phyloP scores from a whole-genome alignment of 2,113 vertebrate species.

The Ammospiza nelsoni region DNA sequence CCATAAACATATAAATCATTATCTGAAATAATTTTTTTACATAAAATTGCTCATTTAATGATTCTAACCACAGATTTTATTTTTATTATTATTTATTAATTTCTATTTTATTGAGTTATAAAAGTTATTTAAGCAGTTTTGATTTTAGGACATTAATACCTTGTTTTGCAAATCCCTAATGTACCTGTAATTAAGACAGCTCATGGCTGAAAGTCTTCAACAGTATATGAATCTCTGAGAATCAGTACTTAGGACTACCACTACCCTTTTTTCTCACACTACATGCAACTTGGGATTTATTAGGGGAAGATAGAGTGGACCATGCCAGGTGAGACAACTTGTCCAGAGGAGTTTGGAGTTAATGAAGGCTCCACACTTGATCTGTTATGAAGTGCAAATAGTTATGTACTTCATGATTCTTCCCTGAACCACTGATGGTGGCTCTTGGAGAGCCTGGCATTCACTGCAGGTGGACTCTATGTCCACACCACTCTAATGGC shows the following conservation, averaged over 20 bases:
- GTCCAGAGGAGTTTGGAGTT: background rate
- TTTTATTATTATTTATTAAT: background rate
- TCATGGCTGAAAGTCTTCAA: background rate
- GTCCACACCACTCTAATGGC: rapidly evolving
- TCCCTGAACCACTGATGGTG: background rate
- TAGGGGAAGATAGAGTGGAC: background rate
- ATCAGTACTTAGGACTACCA: background rate
- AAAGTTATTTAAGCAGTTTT: background rate
- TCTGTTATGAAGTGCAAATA: background rate
- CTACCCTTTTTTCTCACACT: background rate
- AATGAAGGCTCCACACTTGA: background rate
- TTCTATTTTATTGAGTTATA: background rate
- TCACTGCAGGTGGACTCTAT: background rate
- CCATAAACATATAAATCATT: background rate
- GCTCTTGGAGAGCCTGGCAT: background rate
- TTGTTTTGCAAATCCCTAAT: background rate
- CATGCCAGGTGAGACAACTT: background rate
- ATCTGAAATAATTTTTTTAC: background rate
- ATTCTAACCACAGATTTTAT: background rate
- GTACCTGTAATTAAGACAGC: background rate
- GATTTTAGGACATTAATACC: background rate
- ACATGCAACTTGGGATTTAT: background rate
- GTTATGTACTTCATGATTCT: background rate
- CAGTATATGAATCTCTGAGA: background rate
- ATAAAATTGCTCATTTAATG: background rate